These are phyloP conservation scores for Himantopus leucocephalus DNA, from an alignment of 2,113 vertebrate genomes.

Conservation along the genomic window DNA sequence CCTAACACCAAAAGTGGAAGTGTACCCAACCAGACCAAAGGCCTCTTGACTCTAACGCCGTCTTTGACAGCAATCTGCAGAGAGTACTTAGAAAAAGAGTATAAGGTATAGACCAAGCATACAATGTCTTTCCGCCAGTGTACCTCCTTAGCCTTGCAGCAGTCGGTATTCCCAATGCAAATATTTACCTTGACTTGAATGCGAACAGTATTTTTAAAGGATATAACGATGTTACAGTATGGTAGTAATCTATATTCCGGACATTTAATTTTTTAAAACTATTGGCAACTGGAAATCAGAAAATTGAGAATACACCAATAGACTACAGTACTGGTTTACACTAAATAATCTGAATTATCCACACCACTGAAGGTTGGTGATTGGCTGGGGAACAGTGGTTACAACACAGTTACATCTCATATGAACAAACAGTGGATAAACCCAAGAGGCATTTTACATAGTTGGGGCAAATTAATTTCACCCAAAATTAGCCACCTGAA, in stretches of 20 bases:
- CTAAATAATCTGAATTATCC: neutral
- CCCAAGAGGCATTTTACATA: neutral
- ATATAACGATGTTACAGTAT: neutral
- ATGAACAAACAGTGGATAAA: neutral
- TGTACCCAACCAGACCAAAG: neutral
- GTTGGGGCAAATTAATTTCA: neutral
- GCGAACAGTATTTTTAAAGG: neutral
- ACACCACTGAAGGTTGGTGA: neutral
- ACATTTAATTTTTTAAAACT: neutral
- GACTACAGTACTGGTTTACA: neutral
- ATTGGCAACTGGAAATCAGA: neutral
- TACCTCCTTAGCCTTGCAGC: neutral
- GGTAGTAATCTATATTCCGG: neutral
- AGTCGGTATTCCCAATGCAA: neutral
- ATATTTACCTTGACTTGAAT: neutral
- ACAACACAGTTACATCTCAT: neutral
- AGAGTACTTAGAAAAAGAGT: neutral
- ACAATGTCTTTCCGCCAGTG: neutral
- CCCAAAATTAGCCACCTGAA: neutral
- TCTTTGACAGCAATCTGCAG: neutral
- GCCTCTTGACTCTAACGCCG: neutral
- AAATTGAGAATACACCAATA: neutral
- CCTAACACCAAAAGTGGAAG: neutral
- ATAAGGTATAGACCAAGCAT: neutral
- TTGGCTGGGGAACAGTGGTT: neutral